phyloP scores from a whole-genome alignment of 2,797 vertebrate species.

The Menidia menidia region DNA sequence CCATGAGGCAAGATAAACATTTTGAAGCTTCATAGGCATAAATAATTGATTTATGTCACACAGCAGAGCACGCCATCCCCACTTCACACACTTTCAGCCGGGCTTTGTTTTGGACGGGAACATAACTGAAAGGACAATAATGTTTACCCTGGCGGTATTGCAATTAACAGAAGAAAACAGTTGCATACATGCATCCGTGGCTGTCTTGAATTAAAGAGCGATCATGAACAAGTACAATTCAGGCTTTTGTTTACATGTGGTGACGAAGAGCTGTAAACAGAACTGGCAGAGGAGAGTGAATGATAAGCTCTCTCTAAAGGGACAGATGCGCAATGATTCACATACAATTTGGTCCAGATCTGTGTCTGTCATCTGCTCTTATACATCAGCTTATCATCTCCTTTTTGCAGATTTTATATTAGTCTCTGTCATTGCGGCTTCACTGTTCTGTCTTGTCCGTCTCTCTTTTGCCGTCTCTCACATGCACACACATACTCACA shows the following conservation, averaged over 20 bases:
- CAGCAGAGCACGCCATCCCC: slow-evolving; percentile 70
- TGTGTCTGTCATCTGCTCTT: slow-evolving; percentile 19
- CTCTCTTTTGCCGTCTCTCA: slow-evolving; percentile 1
- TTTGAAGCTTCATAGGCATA: slow-evolving; percentile 79
- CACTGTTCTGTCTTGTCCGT: slow-evolving; percentile 28
- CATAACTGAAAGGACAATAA: slow-evolving; percentile 77
- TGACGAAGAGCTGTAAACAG: slow-evolving; percentile 75
- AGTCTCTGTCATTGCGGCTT: slow-evolving; percentile 30
- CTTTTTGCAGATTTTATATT: slow-evolving; percentile 25
- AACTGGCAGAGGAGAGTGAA: slow-evolving; percentile 48
- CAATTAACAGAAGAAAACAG: slow-evolving; percentile 79
- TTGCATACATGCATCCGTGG: slow-evolving; percentile 61
- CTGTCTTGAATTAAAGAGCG: slow-evolving; percentile 80
- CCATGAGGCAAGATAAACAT: slow-evolving; percentile 79
- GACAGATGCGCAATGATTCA: slow-evolving; percentile 49
- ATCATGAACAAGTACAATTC: slow-evolving; percentile 69
- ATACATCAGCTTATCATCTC: slow-evolving; percentile 19
- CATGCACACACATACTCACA: slow-evolving; percentile 31
- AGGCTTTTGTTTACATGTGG: slow-evolving; percentile 76
- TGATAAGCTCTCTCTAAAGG: slow-evolving; percentile 56
- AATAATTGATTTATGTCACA: slow-evolving; percentile 84
- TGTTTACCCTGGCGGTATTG: slow-evolving; percentile 80
- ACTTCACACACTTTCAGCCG: slow-evolving; percentile 68
- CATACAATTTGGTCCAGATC: slow-evolving; percentile 43
- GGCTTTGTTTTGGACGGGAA: slow-evolving; percentile 68